Conservation (phyloP, 2,888 invertebrate genomes). For the Zele albiditarsus region DNA sequence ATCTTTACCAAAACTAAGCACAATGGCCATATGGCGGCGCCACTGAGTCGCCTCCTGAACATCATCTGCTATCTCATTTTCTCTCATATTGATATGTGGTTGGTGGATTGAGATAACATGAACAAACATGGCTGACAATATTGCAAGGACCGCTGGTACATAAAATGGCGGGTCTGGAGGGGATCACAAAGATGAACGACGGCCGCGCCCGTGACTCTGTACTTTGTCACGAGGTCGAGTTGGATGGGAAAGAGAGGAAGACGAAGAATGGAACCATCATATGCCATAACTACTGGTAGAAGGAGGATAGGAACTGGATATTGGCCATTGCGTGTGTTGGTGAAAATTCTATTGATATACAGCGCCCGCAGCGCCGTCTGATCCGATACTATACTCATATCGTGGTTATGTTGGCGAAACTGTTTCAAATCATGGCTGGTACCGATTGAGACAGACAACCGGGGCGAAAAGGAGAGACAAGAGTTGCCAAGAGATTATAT, state of each 20-base stretch:
- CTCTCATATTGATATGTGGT: neutral
- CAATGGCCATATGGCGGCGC: slow-evolving; percentile 61
- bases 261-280: slow-evolving; percentile 29
- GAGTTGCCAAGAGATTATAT: too few species aligned
- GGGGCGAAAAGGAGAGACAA: too few species aligned
- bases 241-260: slow-evolving; percentile 37
- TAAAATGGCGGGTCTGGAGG: slow-evolving; percentile 18
- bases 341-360: neutral
- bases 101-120: neutral
- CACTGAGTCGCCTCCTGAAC: slow-evolving; percentile 33
- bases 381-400: neutral
- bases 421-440: neutral
- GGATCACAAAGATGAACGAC: slow-evolving; percentile 47
- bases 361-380: slow-evolving; percentile 6
- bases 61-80: neutral
- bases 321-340: neutral
- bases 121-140: slow-evolving; percentile 36
- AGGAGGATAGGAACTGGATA: neutral
- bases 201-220: slow-evolving; percentile 62
- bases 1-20: slow-evolving; percentile 68
- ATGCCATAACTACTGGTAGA: neutral
- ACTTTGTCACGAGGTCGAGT: slow-evolving; percentile 21
- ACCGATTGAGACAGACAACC: too few species aligned
- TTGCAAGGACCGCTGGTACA: neutral
- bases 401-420: slow-evolving; percentile 2